These are phyloP conservation scores for Scaptodrosophila lebanonensis DNA, from an alignment of 1,140 invertebrate genomes.

Conservation along the genomic window DNA sequence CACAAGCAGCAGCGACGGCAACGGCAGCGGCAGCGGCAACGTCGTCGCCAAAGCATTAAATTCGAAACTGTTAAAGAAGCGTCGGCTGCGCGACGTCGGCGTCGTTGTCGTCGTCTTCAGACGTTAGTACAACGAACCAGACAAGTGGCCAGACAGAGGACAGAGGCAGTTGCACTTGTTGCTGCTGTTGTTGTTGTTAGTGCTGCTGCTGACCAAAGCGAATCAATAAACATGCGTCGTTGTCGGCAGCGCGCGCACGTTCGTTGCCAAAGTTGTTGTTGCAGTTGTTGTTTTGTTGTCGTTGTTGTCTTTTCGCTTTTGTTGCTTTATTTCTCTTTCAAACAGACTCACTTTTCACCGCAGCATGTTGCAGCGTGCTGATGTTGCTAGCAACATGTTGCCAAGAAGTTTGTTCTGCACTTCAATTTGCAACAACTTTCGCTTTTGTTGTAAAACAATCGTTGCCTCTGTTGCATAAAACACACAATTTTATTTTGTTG, in stretches of 20 bases:
- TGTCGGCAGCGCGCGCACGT: background rate
- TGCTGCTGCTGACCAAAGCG: constrained; percentile 40
- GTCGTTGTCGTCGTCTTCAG: background rate
- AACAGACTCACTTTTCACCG: constrained; percentile 67
- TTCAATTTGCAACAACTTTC: constrained; percentile 45
- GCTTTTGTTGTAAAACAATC: constrained; percentile 42
- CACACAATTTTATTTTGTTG: constrained; percentile 35
- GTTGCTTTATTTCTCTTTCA: constrained; percentile 23
- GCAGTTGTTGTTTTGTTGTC: constrained; percentile 22
- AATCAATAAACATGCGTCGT: constrained; percentile 61
- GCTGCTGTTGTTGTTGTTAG: constrained; percentile 7
- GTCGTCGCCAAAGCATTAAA: too few species aligned
- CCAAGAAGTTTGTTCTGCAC: constrained; percentile 14
- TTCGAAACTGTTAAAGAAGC: too few species aligned
- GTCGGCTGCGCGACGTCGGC: background rate
- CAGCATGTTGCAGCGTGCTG: constrained; percentile 34
- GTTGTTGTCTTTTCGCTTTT: constrained; percentile 67
- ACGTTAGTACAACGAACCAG: constrained; percentile 52
- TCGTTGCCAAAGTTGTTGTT: constrained; percentile 6
- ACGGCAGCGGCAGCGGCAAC: constrained; percentile 30
- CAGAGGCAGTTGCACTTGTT: constrained; percentile 49
- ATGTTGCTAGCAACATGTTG: too few species aligned
- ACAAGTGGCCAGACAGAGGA: constrained; percentile 31
- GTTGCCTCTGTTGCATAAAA: constrained; percentile 56
- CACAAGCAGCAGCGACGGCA: constrained; percentile 21